Evolutionary conservation across 2,888 invertebrate species (phyloP), one percentile per base, ranked within the genome.

Genomic region (Germaria angustata): DNA sequence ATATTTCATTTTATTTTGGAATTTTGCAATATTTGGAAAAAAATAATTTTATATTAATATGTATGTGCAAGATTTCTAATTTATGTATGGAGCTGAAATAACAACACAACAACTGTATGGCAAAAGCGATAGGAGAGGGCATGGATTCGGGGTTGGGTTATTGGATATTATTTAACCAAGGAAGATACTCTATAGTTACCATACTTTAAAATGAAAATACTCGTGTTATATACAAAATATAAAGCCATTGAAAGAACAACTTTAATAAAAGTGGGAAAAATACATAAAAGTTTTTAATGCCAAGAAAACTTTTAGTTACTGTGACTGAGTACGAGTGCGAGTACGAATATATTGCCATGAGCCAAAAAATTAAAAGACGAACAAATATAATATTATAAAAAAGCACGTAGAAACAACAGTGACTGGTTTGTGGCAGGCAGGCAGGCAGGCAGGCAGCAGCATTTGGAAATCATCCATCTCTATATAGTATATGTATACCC

Each of bases 231-330:
- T 63, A 49, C 4, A 49, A 51, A 66, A 59, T 39, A 66, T 49
- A 65, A 71, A 71, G 49, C 9, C 71, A 72, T 65, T 79, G 55
- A 72, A n/a, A 72, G 72, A 76, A 55, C 57, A 76, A 66, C 81
- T 79, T 75, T 69, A 44, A 72, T 81, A 71, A 82, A 82, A 82
- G 79, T 81, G 73, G 78, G 57, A 76, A 79, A 78, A 81, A 82
- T 65, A 69, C 73, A 81, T 81, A 82, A 72, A 81, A 81, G 81
- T 78, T 78, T 81, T 81, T 78, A 78, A 73, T 78, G 81, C 78
- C 78, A 73, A 81, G 73, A 71, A 82, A 82, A 79, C 65, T 82
- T 82, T 71, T 61, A 61, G 36, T 72, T 72, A 59, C 32, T 34
- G 55, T 61, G 55, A 79, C 44, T 59, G 28, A 28, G 28, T 28